Base-by-base conservation (phyloP, 2,888 invertebrate genomes). In the Phengaris arion region DNA sequence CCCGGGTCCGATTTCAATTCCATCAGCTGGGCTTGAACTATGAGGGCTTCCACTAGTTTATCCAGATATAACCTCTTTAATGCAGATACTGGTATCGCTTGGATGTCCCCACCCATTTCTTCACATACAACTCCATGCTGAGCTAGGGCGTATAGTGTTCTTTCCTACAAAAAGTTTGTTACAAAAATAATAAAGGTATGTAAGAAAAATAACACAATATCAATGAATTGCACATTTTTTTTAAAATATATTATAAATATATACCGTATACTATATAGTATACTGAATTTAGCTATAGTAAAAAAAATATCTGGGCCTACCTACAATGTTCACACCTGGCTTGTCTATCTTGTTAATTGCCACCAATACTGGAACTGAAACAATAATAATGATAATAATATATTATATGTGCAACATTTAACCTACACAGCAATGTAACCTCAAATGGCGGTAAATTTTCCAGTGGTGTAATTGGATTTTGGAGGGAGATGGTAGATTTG, bases 301-400 rank as follows among this genome's bases (percentile, higher is more conserved):
- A 75, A 78, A 45, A 79, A 22, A 74, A 81, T 77, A 81, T 86
- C 82, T 83, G 85, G 85, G 93, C 93, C 90, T 94, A 94, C 96
- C 94, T 94, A 98, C 98, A 90, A 98, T 95, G 94, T 99, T 95
- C 78, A 97, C 97, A 86, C 95, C 96, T 77, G 97, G 96, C 85
- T 98, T 98, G 94, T 99, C 99, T 83, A 99, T 98, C 94, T 99
- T 99, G 93, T 99, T 99, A 80, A 99, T 96, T 55, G 99, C 99
- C 81, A 99, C 98, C 84, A 99, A 95, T 55, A 99, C 96, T 0
- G 99, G 98, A 82, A 99, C 98, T 96, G 94, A 94, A 95, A 83
- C 98, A 74, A 75, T 45, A 68, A 6, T 35, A 0, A 12, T 3
- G 35, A 45, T 55, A 6, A 35, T n/a, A n/a, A n/a, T n/a, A n/a